phyloP scores from a whole-genome alignment of 2,888 invertebrate genomes.

The Lochmaea capreae region DNA sequence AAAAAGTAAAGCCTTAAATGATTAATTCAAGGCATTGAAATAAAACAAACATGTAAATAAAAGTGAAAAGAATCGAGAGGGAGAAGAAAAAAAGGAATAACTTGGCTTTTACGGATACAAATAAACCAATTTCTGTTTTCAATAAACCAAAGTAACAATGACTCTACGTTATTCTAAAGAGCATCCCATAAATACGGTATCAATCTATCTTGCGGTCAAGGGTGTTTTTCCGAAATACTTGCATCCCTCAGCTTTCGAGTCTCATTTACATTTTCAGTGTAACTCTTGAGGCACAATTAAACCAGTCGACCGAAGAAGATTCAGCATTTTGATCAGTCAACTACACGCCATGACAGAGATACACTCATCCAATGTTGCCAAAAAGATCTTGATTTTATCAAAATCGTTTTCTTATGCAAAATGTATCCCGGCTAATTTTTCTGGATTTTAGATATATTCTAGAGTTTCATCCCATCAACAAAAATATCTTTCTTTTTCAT shows the following conservation, averaged over 20 bases:
- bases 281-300: conserved; percentile 56
- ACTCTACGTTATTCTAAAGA: conserved; percentile 59
- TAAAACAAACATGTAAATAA: conserved; percentile 35
- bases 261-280: conserved; percentile 57
- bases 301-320: conserved; percentile 56
- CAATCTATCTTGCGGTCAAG: conserved; percentile 60
- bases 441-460: too few species aligned
- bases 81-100: conserved; percentile 16
- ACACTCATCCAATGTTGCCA: conserved; percentile 21
- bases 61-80: conserved; percentile 23
- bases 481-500: too few species aligned
- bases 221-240: conserved; percentile 48
- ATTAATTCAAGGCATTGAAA: conserved; percentile 31
- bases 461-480: too few species aligned
- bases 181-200: conserved; percentile 55
- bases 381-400: not conserved
- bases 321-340: conserved; percentile 52
- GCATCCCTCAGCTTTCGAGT: conserved; percentile 48
- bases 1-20: conserved; percentile 27
- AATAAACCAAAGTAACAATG: conserved; percentile 58
- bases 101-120: conserved; percentile 45
- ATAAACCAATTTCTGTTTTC: conserved; percentile 52
- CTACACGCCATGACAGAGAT: conserved; percentile 47
- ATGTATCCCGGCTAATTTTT: too few species aligned
- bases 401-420: not conserved